A percentile compares a stretch with the other conserved stretches of the same genome.
These are phyloP conservation scores for Scelioninae gen. 1 DNA, from an alignment of 2,888 invertebrate genomes.

Conservation along the genomic window DNA sequence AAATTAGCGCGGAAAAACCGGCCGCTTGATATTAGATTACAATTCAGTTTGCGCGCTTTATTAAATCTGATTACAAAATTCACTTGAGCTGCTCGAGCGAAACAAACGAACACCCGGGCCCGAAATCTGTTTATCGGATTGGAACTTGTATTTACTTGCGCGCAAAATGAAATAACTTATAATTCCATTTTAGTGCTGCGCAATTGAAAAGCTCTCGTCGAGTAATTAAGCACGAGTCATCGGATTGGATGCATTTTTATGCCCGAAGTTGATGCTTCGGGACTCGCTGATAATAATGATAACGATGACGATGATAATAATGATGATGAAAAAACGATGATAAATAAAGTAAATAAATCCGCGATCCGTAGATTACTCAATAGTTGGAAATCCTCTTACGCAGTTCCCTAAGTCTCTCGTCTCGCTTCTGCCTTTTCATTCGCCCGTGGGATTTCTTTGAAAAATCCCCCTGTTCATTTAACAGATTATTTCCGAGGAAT, in stretches of 20 bases:
- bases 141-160: slow-evolving; percentile 9
- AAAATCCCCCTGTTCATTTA: no score
- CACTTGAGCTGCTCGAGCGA: background rate
- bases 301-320: background rate
- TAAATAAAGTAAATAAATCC: slow-evolving; percentile 19
- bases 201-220: background rate
- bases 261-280: no score
- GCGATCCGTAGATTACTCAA: slow-evolving; percentile 36
- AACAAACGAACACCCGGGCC: slow-evolving; percentile 16
- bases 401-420: no score
- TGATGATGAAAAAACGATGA: background rate
- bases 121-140: slow-evolving; percentile 44
- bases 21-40: slow-evolving; percentile 6
- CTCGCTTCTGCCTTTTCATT: slow-evolving; percentile 5
- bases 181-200: slow-evolving; percentile 9
- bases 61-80: slow-evolving; percentile 31
- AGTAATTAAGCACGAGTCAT: slow-evolving; percentile 6
- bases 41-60: slow-evolving; percentile 25
- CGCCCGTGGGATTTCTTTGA: background rate
- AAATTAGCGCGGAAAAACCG: slow-evolving; percentile 23
- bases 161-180: slow-evolving; percentile 21
- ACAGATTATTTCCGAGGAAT: background rate
- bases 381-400: slow-evolving; percentile 41
- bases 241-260: background rate
- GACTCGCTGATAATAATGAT: no score